Conservation (phyloP, 2,888 invertebrate genomes). For the Amaurobius ferox region DNA sequence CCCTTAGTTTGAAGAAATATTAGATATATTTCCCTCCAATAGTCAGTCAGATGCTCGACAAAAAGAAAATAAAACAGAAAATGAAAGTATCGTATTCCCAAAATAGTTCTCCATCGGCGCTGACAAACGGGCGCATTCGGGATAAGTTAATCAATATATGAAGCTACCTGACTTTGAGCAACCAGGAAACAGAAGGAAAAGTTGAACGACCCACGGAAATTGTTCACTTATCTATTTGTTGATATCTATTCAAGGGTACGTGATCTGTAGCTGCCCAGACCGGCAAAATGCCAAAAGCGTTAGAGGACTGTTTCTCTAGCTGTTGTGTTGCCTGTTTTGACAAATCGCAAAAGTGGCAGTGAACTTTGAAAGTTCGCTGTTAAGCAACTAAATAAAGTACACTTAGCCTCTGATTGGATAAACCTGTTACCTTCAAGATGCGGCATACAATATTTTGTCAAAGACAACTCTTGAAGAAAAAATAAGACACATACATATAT, state of each 20-base stretch:
- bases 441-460: too few species aligned
- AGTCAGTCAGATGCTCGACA: too few species aligned
- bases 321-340: constrained; percentile 25
- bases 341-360: constrained; percentile 33
- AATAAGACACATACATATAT: too few species aligned
- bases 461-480: too few species aligned
- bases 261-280: constrained; percentile 30
- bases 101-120: constrained; percentile 21
- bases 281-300: constrained; percentile 57
- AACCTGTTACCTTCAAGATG: too few species aligned
- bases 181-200: constrained; percentile 43
- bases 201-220: constrained; percentile 44
- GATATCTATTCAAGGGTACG: constrained; percentile 66
- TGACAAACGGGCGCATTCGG: not conserved
- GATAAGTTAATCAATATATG: constrained; percentile 54
- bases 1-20: too few species aligned
- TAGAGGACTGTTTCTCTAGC: constrained; percentile 42
- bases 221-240: constrained; percentile 55
- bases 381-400: too few species aligned
- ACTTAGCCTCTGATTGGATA: too few species aligned
- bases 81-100: too few species aligned
- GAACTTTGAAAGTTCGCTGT: constrained; percentile 33
- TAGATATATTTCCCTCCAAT: too few species aligned
- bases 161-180: constrained; percentile 36
- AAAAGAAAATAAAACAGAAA: too few species aligned